A percentile compares a stretch with the other conserved stretches of the same genome.
phyloP scores from a whole-genome alignment of 2,888 invertebrate genomes.

The Protophormia terraenovae region DNA sequence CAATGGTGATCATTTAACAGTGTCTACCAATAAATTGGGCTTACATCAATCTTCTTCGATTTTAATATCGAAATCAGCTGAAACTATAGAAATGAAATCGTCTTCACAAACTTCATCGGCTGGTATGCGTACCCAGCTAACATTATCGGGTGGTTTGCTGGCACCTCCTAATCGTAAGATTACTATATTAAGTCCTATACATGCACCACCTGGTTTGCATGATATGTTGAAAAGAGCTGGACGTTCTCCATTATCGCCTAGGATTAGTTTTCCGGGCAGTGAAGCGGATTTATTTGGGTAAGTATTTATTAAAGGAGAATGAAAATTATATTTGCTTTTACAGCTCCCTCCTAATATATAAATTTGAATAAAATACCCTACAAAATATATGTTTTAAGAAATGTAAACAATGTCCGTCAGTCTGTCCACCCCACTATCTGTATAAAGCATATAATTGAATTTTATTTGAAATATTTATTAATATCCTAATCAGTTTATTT shows the following conservation, averaged over 20 bases:
- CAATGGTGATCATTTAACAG: constrained; percentile 64
- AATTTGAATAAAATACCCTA: no score
- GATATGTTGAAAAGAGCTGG: constrained; percentile 80
- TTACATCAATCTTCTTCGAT: constrained; percentile 81
- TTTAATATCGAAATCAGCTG: constrained; percentile 81
- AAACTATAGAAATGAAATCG: constrained; percentile 81
- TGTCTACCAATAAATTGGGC: constrained; percentile 76
- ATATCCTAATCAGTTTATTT: no score
- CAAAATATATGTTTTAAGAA: no score
- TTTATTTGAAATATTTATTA: no score
- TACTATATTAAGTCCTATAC: constrained; percentile 90
- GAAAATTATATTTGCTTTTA: not conserved
- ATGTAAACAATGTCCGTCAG: no score
- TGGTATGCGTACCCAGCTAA: constrained; percentile 80
- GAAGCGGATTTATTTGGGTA: constrained; percentile 81
- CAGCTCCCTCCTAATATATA: no score
- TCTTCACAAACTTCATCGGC: constrained; percentile 71
- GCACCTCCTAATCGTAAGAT: constrained; percentile 83
- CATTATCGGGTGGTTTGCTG: constrained; percentile 79
- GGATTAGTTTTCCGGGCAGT: constrained; percentile 81
- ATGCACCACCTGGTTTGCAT: constrained; percentile 85
- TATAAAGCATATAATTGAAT: no score
- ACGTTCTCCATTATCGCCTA: constrained; percentile 80
- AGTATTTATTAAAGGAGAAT: constrained; percentile 73
- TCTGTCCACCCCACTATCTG: no score